These are phyloP conservation scores for Rhabdophis nuchalis DNA, from an alignment of 2,797 vertebrate species.

Conservation along the genomic window DNA sequence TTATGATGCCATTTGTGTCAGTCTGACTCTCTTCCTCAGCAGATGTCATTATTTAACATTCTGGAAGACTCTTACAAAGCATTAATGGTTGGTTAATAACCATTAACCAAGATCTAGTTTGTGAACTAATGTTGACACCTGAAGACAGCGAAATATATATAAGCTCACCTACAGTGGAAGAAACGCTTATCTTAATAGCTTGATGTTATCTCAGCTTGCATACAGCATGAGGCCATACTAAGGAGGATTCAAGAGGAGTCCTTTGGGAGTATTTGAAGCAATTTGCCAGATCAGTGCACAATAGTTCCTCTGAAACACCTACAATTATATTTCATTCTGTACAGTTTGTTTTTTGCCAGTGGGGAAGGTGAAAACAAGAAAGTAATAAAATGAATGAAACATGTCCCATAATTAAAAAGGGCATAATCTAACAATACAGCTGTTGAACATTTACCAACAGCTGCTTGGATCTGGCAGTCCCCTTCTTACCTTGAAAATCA, in stretches of 20 bases:
- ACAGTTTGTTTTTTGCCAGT: background rate
- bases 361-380: background rate
- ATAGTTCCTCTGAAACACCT: background rate
- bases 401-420: conserved; percentile 18
- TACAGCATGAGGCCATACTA: too few species aligned
- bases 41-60: background rate
- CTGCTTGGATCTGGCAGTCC: background rate
- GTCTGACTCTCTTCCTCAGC: background rate
- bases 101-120: background rate
- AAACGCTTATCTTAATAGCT: background rate
- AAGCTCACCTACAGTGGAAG: background rate
- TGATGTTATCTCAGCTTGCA: background rate
- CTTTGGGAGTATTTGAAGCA: background rate
- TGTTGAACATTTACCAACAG: conserved; percentile 1
- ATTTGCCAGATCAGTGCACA: conserved; percentile 1
- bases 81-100: background rate
- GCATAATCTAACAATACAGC: background rate
- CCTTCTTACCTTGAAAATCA: background rate
- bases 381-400: conserved; percentile 11
- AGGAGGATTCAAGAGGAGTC: background rate
- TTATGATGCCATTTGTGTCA: background rate
- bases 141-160: background rate
- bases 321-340: background rate
- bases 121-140: too few species aligned
- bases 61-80: background rate